phyloP scores from a whole-genome alignment of 2,797 vertebrate species.

The Rhincodon typus region DNA sequence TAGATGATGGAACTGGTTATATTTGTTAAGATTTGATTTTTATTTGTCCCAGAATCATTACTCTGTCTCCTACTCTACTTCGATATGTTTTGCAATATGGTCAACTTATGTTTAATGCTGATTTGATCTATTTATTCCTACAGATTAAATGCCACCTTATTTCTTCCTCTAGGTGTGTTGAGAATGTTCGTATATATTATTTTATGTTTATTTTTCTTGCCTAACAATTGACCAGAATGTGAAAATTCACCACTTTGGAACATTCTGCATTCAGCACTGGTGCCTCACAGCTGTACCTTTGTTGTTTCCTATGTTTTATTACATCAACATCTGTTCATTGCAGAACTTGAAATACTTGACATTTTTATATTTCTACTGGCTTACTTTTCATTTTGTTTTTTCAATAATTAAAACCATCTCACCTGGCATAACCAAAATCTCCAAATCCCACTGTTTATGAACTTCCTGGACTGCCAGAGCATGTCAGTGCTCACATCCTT shows the following conservation, averaged over 20 bases:
- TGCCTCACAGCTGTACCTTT: neutral
- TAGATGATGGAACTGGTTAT: neutral
- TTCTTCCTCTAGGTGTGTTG: neutral
- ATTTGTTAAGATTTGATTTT: neutral
- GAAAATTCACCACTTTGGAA: neutral
- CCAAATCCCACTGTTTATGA: neutral
- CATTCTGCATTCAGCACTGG: no score
- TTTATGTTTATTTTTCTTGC: neutral
- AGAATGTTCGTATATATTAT: neutral
- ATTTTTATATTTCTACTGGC: neutral
- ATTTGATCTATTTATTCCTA: neutral
- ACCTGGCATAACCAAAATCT: neutral
- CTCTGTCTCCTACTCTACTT: neutral
- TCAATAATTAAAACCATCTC: conserved; percentile 2
- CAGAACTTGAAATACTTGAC: neutral
- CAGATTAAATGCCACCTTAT: neutral
- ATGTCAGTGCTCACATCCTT: neutral
- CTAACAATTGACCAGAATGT: neutral
- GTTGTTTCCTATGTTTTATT: neutral
- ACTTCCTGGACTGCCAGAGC: neutral
- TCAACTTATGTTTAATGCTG: neutral
- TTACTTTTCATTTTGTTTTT: neutral
- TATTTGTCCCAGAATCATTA: neutral
- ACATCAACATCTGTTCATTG: neutral
- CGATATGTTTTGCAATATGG: neutral